phyloP scores from a whole-genome alignment of 2,113 vertebrate species.

The Sclerurus mexicanus region DNA sequence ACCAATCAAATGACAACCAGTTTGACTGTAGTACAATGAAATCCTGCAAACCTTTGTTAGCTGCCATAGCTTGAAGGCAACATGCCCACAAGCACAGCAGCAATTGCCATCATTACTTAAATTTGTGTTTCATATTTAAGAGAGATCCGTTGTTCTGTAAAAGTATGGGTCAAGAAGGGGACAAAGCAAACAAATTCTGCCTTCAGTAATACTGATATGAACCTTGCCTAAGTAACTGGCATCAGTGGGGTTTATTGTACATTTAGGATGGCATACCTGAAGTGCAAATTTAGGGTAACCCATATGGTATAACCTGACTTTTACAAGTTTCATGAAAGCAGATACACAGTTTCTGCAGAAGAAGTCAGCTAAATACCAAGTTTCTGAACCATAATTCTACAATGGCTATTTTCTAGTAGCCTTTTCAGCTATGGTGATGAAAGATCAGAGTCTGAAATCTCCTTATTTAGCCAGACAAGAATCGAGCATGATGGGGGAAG shows the following conservation, averaged over 20 bases:
- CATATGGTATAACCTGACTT: background rate
- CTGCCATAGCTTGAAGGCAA: conserved; percentile 14
- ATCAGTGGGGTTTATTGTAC: background rate
- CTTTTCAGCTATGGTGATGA: background rate
- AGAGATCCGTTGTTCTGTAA: background rate
- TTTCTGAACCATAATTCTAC: background rate
- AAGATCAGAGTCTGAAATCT: background rate
- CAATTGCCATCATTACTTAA: conserved; percentile 29
- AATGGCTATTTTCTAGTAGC: background rate
- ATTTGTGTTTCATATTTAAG: background rate
- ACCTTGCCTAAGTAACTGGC: background rate
- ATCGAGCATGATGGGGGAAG: background rate
- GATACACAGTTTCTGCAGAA: background rate
- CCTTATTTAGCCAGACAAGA: background rate
- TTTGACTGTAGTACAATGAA: conserved; percentile 3
- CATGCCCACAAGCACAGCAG: background rate
- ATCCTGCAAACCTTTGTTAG: conserved; percentile 21
- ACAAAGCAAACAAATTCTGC: background rate
- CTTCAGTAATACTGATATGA: background rate
- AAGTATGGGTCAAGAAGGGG: background rate
- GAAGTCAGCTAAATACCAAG: background rate
- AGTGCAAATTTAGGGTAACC: background rate
- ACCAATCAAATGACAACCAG: background rate
- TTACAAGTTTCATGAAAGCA: background rate
- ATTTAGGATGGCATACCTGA: background rate